Evolutionary conservation across 2,797 vertebrate species (phyloP).

Genomic region (Heterohyrax brucei): DNA sequence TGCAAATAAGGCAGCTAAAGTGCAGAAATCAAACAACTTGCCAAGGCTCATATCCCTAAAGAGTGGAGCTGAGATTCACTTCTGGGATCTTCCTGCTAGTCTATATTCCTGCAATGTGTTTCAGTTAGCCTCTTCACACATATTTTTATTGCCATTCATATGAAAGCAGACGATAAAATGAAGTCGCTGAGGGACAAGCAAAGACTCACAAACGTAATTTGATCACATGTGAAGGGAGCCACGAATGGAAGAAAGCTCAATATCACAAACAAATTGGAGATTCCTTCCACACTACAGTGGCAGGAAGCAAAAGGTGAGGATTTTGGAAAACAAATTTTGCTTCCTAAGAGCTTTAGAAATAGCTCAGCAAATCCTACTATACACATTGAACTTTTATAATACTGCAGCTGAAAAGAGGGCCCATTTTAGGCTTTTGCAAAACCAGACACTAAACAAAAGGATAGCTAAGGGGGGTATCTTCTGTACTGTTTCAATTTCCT

Average conservation of each 20-base stretch:
- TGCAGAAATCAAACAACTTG: background rate
- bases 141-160: background rate
- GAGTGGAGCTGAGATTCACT: background rate
- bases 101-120: background rate
- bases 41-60: background rate
- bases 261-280: background rate
- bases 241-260: background rate
- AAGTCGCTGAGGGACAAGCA: background rate
- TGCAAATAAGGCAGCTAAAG: conserved; percentile 17
- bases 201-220: background rate
- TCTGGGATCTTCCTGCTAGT: background rate
- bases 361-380: conserved; percentile 19
- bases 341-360: background rate
- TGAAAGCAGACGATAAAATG: conserved; percentile 45
- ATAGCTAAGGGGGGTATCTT: background rate
- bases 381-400: background rate
- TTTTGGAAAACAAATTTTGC: conserved; percentile 55
- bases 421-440: conserved; percentile 31
- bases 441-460: background rate
- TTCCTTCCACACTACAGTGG: background rate
- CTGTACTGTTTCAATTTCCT: background rate
- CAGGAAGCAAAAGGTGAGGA: conserved; percentile 38
- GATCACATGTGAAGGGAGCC: background rate
- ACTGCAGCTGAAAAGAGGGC: background rate
- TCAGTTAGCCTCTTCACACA: background rate